Conservation (phyloP, 2,888 invertebrate species). For the Lithophane socia region DNA sequence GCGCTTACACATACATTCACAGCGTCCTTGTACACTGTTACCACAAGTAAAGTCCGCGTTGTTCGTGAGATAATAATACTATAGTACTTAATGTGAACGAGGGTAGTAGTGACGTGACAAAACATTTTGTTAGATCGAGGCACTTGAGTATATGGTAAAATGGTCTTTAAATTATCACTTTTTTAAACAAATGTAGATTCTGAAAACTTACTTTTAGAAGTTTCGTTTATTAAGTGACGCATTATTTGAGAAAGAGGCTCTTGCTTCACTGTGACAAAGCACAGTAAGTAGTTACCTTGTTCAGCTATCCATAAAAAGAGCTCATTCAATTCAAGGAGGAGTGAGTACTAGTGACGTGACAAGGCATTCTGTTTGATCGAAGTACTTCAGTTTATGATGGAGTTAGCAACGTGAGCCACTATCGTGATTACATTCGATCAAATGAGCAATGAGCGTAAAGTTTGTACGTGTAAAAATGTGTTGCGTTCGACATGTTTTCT, state of each 20-base stretch:
- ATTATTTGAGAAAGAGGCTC: not conserved
- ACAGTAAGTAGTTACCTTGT: not conserved
- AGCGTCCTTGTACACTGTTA: too few species aligned
- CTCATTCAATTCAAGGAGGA: constrained; percentile 13
- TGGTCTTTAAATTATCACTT: too few species aligned
- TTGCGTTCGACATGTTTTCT: not conserved
- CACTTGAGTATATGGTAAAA: not conserved
- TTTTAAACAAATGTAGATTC: not conserved
- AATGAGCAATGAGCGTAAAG: constrained; percentile 23
- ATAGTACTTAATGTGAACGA: not conserved
- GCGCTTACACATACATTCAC: not conserved
- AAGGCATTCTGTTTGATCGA: constrained; percentile 36
- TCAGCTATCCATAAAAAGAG: constrained; percentile 5
- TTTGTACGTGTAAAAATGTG: not conserved
- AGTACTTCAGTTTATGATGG: constrained; percentile 21
- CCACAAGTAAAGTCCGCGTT: too few species aligned
- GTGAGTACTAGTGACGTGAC: constrained; percentile 18
- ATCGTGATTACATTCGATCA: constrained; percentile 20
- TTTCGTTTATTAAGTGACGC: too few species aligned
- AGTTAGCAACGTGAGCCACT: constrained; percentile 21
- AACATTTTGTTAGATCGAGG: not conserved
- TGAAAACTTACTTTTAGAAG: not conserved
- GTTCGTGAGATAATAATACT: too few species aligned
- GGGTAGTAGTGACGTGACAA: not conserved
- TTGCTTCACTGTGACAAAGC: not conserved